Conservation (phyloP, 2,888 invertebrate genomes). For the Drymonia ruficornis region DNA sequence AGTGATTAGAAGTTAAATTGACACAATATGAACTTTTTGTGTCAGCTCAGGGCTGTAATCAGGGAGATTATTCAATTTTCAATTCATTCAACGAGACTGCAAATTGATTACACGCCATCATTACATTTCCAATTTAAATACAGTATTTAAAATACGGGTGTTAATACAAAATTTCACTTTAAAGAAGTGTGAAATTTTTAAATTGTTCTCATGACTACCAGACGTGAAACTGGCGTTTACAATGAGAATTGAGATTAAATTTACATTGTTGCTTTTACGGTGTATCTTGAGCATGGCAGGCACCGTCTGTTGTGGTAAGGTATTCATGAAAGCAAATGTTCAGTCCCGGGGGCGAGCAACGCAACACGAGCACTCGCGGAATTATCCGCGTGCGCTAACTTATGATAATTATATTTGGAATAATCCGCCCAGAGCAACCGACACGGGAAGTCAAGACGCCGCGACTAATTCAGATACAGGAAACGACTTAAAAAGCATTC, state of each 20-base stretch:
- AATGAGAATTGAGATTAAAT: conserved; percentile 75
- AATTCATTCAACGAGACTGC: conserved; percentile 43
- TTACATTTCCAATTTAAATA: conserved; percentile 31
- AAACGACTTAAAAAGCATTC: conserved; percentile 16
- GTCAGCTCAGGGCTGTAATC: conserved; percentile 64
- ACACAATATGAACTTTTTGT: conserved; percentile 84
- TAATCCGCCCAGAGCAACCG: conserved; percentile 57
- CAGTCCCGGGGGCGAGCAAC: conserved; percentile 60
- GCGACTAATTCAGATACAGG: conserved; percentile 1
- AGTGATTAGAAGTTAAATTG: conserved; percentile 84
- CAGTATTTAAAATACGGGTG: background rate
- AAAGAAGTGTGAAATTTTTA: background rate
- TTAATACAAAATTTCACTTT: background rate
- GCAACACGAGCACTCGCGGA: conserved; percentile 51
- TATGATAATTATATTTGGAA: conserved; percentile 77
- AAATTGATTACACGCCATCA: conserved; percentile 43
- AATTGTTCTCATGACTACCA: conserved; percentile 13
- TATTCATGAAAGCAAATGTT: conserved; percentile 80
- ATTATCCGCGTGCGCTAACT: conserved; percentile 63
- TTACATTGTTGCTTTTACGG: conserved; percentile 75
- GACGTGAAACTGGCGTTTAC: conserved; percentile 53
- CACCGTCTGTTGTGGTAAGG: conserved; percentile 74
- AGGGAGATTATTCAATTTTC: conserved; percentile 79
- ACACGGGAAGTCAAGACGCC: conserved; percentile 27
- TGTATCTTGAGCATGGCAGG: conserved; percentile 49